phyloP scores from a whole-genome alignment of 2,888 invertebrate species.

The Drosophila nigricruria region DNA sequence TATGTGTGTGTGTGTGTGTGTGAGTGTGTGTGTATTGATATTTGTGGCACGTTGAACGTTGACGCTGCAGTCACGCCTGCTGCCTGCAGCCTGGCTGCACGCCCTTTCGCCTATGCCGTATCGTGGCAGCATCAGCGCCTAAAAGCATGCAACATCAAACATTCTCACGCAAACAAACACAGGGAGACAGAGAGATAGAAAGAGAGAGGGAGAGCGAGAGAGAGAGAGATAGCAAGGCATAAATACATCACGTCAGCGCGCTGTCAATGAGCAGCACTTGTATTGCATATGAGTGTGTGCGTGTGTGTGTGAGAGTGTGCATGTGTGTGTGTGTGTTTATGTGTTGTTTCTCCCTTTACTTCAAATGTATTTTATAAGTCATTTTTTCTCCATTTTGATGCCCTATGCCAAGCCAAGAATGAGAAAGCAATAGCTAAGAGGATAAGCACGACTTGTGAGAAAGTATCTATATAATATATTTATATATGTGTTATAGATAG shows the following conservation, averaged over 20 bases:
- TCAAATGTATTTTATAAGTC: conserved; percentile 67
- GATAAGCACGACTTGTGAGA: conserved; percentile 4
- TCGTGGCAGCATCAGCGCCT: conserved; percentile 61
- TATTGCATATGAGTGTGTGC: conserved; percentile 25
- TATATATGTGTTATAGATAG: too few relatives aligned
- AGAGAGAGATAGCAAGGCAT: conserved; percentile 20
- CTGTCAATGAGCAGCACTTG: conserved; percentile 78
- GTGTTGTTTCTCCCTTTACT: conserved; percentile 20
- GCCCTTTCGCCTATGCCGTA: conserved; percentile 13
- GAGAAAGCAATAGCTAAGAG: not conserved
- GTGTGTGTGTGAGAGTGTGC: not conserved
- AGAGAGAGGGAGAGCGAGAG: not conserved
- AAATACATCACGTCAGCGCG: conserved; percentile 76
- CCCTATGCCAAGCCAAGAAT: conserved; percentile 12
- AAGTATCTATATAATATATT: not conserved
- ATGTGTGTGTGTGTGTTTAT: conserved; percentile 6
- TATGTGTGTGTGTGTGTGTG: conserved; percentile 9
- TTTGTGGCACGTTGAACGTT: conserved; percentile 76
- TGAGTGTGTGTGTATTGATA: conserved; percentile 61
- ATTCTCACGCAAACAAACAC: conserved; percentile 19
- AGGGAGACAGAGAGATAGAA: not conserved
- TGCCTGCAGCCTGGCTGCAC: not conserved
- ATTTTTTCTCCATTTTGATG: conserved; percentile 52
- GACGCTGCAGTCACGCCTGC: conserved; percentile 50
- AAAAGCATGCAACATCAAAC: conserved; percentile 64